Base-by-base conservation (phyloP, 2,888 invertebrate species). In the Brachyopa scutellaris region DNA sequence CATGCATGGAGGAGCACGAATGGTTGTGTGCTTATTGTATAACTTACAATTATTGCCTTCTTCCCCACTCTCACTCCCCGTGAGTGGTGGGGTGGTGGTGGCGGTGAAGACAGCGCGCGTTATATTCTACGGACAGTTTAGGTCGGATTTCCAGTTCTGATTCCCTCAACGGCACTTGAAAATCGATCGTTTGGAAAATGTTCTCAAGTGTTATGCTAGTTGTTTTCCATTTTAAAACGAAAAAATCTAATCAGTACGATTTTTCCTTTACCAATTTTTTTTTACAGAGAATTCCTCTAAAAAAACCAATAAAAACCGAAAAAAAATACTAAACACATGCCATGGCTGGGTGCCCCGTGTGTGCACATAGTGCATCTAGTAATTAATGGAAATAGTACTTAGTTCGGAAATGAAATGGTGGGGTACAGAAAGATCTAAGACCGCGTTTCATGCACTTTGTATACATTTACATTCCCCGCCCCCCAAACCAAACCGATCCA, bases 311-410 rank as follows among this genome's bases (percentile, higher is more conserved):
- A 33, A 45, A 23, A 42, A n/a, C 5, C 3, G 5, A 13, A 45
- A 47, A 62, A 55, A 31, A 61, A 55, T 61, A 23, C 9, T 38
- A 23, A 77, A 70, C 51, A 77, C 62, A 70, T 70, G 55, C 76
- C 47, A 62, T 67, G 66, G 23, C 9, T 57, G 38, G 31, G 0
- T 11, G 23, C 11, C 17, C n/a, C 13, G 26, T n/a, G n/a, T 17
- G 55, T 6, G 11, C 36, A 23, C 31, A 38, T 31, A 47, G 70
- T 64, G 62, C 62, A 69, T 36, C 33, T 21, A 49, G 64, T 40
- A 49, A 42, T 78, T 64, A 78, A 70, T 70, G 47, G 49, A 57
- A 29, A 55, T 38, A 5, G 17, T 57, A 26, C 23, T 2, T n/a
- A 9, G 8, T 38, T 21, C 29, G 29, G 45, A 61, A 51, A 61